Conservation (phyloP, 1,140 invertebrate genomes). For the Doryteuthis pealeii region DNA sequence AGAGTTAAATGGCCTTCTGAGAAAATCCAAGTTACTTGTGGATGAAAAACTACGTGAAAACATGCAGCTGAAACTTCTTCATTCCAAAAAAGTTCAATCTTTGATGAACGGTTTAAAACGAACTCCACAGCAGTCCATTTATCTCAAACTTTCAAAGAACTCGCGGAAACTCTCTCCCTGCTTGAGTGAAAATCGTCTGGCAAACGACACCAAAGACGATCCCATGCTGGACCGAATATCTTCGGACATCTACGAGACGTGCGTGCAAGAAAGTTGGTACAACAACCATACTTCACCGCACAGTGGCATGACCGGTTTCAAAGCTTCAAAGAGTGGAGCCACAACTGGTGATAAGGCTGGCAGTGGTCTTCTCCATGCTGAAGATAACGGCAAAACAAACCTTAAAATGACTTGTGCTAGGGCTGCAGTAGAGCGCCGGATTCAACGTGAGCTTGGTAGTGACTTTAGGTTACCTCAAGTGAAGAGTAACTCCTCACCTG, state of each 20-base stretch:
- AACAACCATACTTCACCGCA: background rate
- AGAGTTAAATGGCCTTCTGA: constrained; percentile 34
- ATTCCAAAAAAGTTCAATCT: constrained; percentile 12
- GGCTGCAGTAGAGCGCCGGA: constrained; percentile 10
- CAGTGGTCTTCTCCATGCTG: background rate
- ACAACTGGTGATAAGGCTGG: background rate
- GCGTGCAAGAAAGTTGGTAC: background rate
- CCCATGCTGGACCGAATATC: background rate
- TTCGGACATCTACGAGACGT: background rate
- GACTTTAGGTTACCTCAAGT: background rate
- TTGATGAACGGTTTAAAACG: constrained; percentile 18
- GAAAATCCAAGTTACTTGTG: constrained; percentile 38
- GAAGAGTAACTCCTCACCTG: background rate
- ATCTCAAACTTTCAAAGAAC: background rate
- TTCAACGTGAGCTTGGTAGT: background rate
- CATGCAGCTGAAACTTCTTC: constrained; percentile 30
- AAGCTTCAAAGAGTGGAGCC: background rate
- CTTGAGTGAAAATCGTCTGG: background rate
- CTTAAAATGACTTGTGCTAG: background rate
- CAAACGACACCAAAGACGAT: background rate
- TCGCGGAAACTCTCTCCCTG: background rate
- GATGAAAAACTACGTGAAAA: constrained; percentile 34
- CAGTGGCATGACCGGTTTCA: background rate
- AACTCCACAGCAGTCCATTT: background rate
- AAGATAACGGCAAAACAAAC: background rate